Evolutionary conservation across 92 coral and sea anemone genomes (phyloP), one percentile per base, ranked within the genome.

Genomic region (Parazoanthus swiftii): DNA sequence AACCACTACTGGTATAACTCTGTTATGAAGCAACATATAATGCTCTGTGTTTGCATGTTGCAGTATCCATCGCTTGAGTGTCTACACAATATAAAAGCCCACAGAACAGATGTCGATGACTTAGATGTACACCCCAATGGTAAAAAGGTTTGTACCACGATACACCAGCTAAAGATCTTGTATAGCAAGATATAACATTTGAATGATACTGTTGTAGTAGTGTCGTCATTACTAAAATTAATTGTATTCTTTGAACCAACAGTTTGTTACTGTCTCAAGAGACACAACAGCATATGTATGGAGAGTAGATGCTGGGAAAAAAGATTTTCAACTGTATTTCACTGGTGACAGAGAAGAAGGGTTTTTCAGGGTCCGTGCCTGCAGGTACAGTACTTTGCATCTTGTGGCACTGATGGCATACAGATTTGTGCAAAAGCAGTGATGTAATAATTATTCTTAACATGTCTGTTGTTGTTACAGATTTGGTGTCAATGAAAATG

Each of bases 261-360:
- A 97, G 99, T 97, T 97, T 95, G 98, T 97, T 50, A 97, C 99
- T 44, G 98, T 96, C 75, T 97, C 99, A 29, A 93, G 99, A 85
- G 99, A 97, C 71, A 97, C 98, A 7, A 97, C 96, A 70, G 97
- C 99, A 79, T 97, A 92, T 90, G 96, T 97, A 7, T 97, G 99
- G 99, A 88, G 93, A 82, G 86, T 97, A 39, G 98, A 97, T 76
- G 98, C 91, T 81, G 99, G 99, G 77, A 97, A 93, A 79, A 96
- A 94, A 80, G 98, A 95, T 71, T 97, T 95, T 81, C 98, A 97
- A 85, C 83, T 97, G 44, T 94, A 94, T 88, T 97, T 95, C 85
- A 88, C 95, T 68, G 99, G 94, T 23, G 94, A 95, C 73, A 90
- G 95, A 37, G 91, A 93, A 48, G 99, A 97, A 23, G 93, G 94